Evolutionary conservation across 2,113 vertebrate species (phyloP), one percentile per base, ranked within the genome.

Genomic region (Callaeas wilsoni): DNA sequence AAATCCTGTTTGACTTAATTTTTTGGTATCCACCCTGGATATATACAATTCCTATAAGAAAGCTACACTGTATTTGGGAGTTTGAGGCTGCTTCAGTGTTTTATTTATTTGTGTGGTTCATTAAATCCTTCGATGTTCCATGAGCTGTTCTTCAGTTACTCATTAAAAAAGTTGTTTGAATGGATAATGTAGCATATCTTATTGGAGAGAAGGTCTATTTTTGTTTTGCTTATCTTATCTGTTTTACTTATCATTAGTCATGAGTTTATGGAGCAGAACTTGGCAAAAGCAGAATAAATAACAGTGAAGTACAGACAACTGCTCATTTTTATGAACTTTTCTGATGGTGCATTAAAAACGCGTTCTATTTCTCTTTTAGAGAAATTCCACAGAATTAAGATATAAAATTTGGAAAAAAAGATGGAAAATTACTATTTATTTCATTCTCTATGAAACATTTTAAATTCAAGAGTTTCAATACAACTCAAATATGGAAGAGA

Each of bases 111-210:
- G 74, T 41, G 91, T 65, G 93, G 93, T 73, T 94, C 94, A 96
- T 97, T 94, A 96, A 93, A 87, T 39, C 41, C 46, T 93, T 95
- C 94, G 93, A 97, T 94, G 95, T 93, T 83, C 78, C 91, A 94
- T 79, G 77, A 82, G 73, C 87, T 26, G 2, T 76, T 95, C 84
- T 55, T 95, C 14, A 8, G 77, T 89, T 95, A 39, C 93, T 89
- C 89, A 85, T 94, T 94, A 93, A 0, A 73, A 70, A 83, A 91
- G 84, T 42, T 94, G 74, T 94, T 95, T 84, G 83, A 96, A 95
- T 68, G 84, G 84, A 92, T 89, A 96, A 95, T 96, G 91, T 91
- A 87, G 87, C 91, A 90, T 69, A 35, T 75, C 84, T 93, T 94
- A 94, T 89, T 87, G 65, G 84, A 60, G 42, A 71, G 64, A 92